A percentile compares a stretch with the other conserved stretches of the same genome.
Conservation (phyloP, 2,888 invertebrate genomes). For the Cenopis cana region DNA sequence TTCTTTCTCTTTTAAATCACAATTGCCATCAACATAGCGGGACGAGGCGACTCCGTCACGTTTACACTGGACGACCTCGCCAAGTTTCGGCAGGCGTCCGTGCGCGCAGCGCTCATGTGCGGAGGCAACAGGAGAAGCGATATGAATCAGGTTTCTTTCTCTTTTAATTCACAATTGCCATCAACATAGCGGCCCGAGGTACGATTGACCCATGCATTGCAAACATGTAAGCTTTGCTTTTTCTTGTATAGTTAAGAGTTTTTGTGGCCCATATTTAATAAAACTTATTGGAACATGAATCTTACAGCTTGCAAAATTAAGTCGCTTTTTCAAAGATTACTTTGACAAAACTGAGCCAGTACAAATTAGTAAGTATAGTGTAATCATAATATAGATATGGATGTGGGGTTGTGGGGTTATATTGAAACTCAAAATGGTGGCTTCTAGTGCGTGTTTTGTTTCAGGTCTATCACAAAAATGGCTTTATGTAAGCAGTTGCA, state of each 20-base stretch:
- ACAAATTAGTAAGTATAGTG: no score
- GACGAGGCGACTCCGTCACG: slow-evolving; percentile 45
- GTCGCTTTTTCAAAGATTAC: no score
- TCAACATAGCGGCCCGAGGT: no score
- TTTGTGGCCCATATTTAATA: no score
- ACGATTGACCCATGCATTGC: no score
- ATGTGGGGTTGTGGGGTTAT: not conserved
- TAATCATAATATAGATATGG: no score
- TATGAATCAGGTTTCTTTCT: slow-evolving; percentile 89
- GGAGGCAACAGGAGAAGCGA: slow-evolving; percentile 98
- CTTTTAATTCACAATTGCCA: not conserved
- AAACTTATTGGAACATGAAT: no score
- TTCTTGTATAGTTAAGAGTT: no score
- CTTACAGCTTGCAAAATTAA: no score
- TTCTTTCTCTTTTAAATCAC: slow-evolving; percentile 59
- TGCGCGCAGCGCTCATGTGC: slow-evolving; percentile 96
- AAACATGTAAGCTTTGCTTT: no score
- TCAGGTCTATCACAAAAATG: slow-evolving; percentile 29
- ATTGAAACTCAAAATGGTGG: not conserved
- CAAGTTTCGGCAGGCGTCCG: slow-evolving; percentile 88
- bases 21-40: slow-evolving; percentile 86
- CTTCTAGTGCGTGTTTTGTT: slow-evolving; percentile 32
- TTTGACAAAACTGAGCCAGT: no score
- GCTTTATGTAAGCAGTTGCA: slow-evolving; percentile 30
- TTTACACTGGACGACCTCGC: slow-evolving; percentile 88